phyloP scores from a whole-genome alignment of 53 echinoderm and acorn worm genomes.

The Astropecten irregularis region DNA sequence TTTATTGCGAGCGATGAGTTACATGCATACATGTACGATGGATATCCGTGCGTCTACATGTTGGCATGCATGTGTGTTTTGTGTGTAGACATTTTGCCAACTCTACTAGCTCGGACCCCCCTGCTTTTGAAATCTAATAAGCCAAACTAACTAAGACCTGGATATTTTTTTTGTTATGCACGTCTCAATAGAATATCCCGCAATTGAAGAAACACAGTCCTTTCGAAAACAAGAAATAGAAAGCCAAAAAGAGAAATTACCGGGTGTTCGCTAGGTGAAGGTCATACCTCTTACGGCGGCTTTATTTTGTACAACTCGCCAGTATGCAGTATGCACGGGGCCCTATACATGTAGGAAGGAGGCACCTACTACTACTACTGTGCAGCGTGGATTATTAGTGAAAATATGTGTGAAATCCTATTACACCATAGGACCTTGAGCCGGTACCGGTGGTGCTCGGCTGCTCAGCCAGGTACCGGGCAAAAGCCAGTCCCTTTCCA shows the following conservation, averaged over 20 bases:
- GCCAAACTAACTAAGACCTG: neutral
- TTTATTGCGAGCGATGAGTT: too few species aligned
- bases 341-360: slow-evolving; percentile 7
- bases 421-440: slow-evolving; percentile 24
- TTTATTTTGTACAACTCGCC: neutral
- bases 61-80: too few species aligned
- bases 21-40: too few species aligned
- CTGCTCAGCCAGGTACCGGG: neutral
- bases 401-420: slow-evolving; percentile 58
- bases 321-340: neutral
- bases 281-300: neutral
- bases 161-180: too few species aligned
- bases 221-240: neutral
- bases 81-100: neutral
- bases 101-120: neutral
- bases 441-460: neutral
- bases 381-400: slow-evolving; percentile 56
- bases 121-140: neutral
- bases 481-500: neutral
- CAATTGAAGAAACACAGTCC: neutral
- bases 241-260: neutral
- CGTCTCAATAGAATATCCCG: neutral
- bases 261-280: neutral
- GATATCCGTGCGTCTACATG: too few species aligned
- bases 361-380: neutral